Evolutionary conservation across 1,140 invertebrate species (phyloP).

Genomic region (Sminthurinus signatus): DNA sequence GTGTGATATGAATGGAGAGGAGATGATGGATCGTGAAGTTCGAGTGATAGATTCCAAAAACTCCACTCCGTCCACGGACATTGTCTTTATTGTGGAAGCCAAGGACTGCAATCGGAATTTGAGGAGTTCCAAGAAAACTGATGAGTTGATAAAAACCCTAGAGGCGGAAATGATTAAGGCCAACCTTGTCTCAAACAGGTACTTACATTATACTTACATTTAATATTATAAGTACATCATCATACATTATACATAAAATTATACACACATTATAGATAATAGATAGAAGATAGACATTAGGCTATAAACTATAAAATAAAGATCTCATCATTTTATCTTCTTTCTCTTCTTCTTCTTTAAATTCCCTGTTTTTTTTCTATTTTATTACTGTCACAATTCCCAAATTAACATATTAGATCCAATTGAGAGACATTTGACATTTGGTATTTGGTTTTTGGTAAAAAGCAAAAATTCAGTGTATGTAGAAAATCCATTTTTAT

Average conservation of each 20-base stretch:
- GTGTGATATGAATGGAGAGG: slow-evolving; percentile 52
- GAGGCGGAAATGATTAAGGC: slow-evolving; percentile 59
- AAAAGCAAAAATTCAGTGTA: too few relatives aligned
- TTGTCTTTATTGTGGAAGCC: slow-evolving; percentile 82
- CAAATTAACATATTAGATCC: too few relatives aligned
- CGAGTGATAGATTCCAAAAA: slow-evolving; percentile 29
- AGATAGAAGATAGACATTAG: not conserved
- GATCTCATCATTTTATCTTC: too few relatives aligned
- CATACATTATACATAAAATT: too few relatives aligned
- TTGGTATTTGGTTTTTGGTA: too few relatives aligned
- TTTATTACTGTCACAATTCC: too few relatives aligned
- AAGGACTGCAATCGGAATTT: slow-evolving; percentile 69
- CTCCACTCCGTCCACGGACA: slow-evolving; percentile 62
- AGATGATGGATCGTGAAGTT: slow-evolving; percentile 62
- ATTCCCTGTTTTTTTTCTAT: too few relatives aligned
- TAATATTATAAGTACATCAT: too few relatives aligned
- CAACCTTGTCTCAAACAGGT: slow-evolving; percentile 61
- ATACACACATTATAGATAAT: too few relatives aligned
- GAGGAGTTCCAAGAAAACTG: slow-evolving; percentile 57
- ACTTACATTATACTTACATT: slow-evolving; percentile 25
- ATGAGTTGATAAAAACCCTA: slow-evolving; percentile 57
- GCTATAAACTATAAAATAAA: not conserved
- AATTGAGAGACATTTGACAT: too few relatives aligned
- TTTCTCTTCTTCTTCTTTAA: too few relatives aligned
- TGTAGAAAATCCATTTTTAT: too few relatives aligned